Evolutionary conservation across 2,797 vertebrate species (phyloP).

Genomic region (Gallinago stenura): DNA sequence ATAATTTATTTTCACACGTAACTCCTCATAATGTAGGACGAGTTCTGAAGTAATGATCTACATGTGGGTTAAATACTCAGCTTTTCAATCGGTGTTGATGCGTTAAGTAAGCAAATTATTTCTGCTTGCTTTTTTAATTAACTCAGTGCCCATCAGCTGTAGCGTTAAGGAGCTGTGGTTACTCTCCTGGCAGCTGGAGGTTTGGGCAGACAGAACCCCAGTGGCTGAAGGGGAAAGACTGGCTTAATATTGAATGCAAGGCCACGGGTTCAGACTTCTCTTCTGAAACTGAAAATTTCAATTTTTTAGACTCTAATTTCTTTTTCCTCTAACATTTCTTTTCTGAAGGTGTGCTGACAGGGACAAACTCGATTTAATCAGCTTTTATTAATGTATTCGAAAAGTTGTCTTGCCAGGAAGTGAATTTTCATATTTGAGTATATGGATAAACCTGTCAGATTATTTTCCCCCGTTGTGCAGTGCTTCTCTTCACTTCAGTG

Average conservation of each 20-base stretch:
- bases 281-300: neutral
- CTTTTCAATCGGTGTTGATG: neutral
- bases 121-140: neutral
- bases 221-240: neutral
- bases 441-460: neutral
- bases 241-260: neutral
- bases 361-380: neutral
- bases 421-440: neutral
- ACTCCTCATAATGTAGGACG: neutral
- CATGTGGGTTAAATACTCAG: neutral
- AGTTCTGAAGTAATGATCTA: neutral
- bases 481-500: neutral
- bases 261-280: neutral
- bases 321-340: neutral
- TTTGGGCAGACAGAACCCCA: neutral
- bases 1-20: neutral
- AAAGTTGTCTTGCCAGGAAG: neutral
- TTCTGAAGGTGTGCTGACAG: neutral
- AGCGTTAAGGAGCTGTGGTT: neutral
- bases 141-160: neutral
- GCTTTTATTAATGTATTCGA: neutral
- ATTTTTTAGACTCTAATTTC: neutral
- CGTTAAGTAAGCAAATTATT: neutral
- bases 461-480: accelerated
- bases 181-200: neutral